A percentile compares a stretch with the other conserved stretches of the same genome.
Conservation (phyloP, 2,113 vertebrate genomes). For the Dicentrarchus labrax region DNA sequence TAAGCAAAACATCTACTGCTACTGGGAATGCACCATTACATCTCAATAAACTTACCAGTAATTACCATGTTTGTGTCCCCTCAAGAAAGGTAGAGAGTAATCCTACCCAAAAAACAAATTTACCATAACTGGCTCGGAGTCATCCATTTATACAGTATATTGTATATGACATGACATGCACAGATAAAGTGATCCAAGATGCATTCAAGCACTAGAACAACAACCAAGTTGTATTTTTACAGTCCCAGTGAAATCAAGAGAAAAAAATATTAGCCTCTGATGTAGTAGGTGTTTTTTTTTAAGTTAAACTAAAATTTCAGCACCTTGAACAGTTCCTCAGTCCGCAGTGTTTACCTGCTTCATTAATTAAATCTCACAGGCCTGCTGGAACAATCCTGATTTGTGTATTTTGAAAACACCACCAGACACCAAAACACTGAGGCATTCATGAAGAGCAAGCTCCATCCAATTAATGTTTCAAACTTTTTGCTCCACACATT, state of each 20-base stretch:
- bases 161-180: neutral
- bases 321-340: neutral
- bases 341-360: neutral
- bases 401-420: neutral
- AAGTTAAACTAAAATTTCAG: too few species aligned
- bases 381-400: neutral
- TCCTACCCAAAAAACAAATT: neutral
- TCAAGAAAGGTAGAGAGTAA: neutral
- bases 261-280: neutral
- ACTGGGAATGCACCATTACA: neutral
- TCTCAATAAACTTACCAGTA: neutral
- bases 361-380: conserved; percentile 5
- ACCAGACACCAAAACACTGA: neutral
- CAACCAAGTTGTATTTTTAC: neutral
- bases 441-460: neutral
- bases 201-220: too few species aligned
- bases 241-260: neutral
- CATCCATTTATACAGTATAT: neutral
- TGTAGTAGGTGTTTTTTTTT: neutral
- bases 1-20: neutral
- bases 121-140: neutral
- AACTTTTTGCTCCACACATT: too few species aligned
- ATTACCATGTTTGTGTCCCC: neutral
- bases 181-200: neutral
- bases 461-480: neutral